phyloP scores from a whole-genome alignment of 2,888 invertebrate genomes.

The Rhopalosiphum nymphaeae region DNA sequence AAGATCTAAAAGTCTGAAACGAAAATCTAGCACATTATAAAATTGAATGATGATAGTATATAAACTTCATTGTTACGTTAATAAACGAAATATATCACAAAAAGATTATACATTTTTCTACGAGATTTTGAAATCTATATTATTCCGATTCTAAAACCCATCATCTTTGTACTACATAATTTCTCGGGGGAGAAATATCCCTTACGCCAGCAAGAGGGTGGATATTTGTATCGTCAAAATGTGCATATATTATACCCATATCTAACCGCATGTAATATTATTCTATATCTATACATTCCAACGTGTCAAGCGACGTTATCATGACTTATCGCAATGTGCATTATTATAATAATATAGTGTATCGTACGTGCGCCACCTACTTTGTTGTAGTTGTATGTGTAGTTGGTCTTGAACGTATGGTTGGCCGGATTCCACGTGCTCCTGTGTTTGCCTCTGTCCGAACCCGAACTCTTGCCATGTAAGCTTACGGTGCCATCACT shows the following conservation, averaged over 20 bases:
- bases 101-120: neutral
- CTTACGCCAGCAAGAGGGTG: neutral
- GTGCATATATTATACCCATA: neutral
- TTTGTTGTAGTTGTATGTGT: constrained; percentile 45
- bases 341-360: neutral
- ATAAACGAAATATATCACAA: neutral
- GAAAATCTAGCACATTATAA: neutral
- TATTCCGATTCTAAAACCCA: neutral
- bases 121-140: neutral
- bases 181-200: neutral
- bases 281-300: neutral
- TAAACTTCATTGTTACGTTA: too few relatives aligned
- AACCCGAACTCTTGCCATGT: constrained; percentile 49
- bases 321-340: constrained; percentile 8
- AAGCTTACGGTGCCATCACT: neutral
- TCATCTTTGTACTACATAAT: neutral
- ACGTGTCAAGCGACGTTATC: neutral
- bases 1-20: neutral
- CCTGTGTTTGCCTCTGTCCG: constrained; percentile 47
- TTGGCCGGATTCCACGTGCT: constrained; percentile 51
- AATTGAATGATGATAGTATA: neutral
- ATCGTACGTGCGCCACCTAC: constrained; percentile 2
- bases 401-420: constrained; percentile 8
- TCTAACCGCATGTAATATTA: neutral
- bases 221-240: neutral